Base-by-base conservation (phyloP, 2,888 invertebrate genomes). In the Stenolophus ochropezus region DNA sequence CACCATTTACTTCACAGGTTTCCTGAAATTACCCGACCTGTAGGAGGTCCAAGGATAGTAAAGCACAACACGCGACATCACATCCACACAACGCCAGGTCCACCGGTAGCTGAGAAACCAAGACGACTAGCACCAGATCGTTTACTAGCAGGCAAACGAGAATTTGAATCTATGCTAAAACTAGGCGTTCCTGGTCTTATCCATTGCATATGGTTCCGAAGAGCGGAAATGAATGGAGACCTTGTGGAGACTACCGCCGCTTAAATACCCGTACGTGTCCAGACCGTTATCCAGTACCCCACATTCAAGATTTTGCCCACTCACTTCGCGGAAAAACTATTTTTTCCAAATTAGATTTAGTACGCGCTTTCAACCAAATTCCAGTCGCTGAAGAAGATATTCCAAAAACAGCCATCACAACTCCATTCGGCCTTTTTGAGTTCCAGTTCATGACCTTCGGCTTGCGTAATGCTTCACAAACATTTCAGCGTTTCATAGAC, bases 31-130 rank as follows among this genome's bases (percentile, higher is more conserved):
- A 53, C 61, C 4, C 77, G 53, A 11, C 76, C 56, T 8, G 27
- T 6, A 25, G 58, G 76, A 11, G 49, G 20, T 27, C 53, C 21
- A 3, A 33, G 16, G 8, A 33, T 16, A 21, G 6, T 58, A 8
- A 51, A 51, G 53, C 79, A 82, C 80, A 49, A 51, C 5, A 79
- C 82, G 1, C 61, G 33, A n/a, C 82, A 80, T 42, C 47, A 58
- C 14, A 83, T 83, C 42, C 33, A 18, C 14, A 83, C 83, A 2
- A 65, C 65, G 51, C 79, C 83, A 21, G 85, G 85, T 25, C 83
- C 84, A 53, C 84, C 84, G 2, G 82, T 83, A n/a, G 77, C 71
- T 77, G 74, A 82, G 6, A 76, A 33, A 8, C 33, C 33, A 2
- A 5, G 33, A 33, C 33, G 33, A 33, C 33, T 33, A 33, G 33